Conservation (phyloP, 92 coral and sea anemone genomes). For the Metridium senile region DNA sequence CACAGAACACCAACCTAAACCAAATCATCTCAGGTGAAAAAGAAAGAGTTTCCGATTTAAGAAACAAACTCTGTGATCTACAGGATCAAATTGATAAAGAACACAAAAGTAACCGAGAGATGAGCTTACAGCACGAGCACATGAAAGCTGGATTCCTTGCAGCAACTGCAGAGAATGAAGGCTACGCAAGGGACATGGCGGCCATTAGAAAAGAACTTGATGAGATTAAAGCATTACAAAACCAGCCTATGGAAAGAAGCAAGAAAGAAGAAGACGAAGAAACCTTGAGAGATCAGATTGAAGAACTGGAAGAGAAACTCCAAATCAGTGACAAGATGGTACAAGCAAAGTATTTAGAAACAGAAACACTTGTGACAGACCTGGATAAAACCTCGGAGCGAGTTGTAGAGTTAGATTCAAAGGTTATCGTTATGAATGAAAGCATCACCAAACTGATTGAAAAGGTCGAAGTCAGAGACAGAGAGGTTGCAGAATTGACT, state of each 20-base stretch:
- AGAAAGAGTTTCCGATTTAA: slow-evolving; percentile 57
- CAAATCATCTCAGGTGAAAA: slow-evolving; percentile 65
- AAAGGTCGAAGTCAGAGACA: slow-evolving; percentile 46
- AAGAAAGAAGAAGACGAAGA: slow-evolving; percentile 34
- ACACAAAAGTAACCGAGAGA: slow-evolving; percentile 46
- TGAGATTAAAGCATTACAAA: slow-evolving; percentile 53
- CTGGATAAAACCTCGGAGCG: slow-evolving; percentile 42
- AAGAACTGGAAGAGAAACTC: slow-evolving; percentile 58
- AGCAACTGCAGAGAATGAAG: slow-evolving; percentile 64
- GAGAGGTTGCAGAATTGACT: slow-evolving; percentile 48
- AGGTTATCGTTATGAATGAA: slow-evolving; percentile 48
- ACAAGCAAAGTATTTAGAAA: slow-evolving; percentile 50
- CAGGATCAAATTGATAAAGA: slow-evolving; percentile 66
- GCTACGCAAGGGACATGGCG: slow-evolving; percentile 46
- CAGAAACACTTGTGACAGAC: slow-evolving; percentile 38
- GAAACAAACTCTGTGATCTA: slow-evolving; percentile 59
- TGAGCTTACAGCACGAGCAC: slow-evolving; percentile 44
- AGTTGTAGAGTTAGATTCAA: slow-evolving; percentile 48
- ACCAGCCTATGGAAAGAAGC: slow-evolving; percentile 36
- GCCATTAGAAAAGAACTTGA: slow-evolving; percentile 59
- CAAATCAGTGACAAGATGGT: slow-evolving; percentile 44
- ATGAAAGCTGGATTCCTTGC: slow-evolving; percentile 48
- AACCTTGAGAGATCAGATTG: slow-evolving; percentile 29
- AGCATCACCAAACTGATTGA: slow-evolving; percentile 32
- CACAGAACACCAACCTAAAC: slow-evolving; percentile 61